Percentiles rank a stretch among this genome's conserved stretches.
phyloP scores from a whole-genome alignment of 2,113 vertebrate genomes.

The Morone chrysops region DNA sequence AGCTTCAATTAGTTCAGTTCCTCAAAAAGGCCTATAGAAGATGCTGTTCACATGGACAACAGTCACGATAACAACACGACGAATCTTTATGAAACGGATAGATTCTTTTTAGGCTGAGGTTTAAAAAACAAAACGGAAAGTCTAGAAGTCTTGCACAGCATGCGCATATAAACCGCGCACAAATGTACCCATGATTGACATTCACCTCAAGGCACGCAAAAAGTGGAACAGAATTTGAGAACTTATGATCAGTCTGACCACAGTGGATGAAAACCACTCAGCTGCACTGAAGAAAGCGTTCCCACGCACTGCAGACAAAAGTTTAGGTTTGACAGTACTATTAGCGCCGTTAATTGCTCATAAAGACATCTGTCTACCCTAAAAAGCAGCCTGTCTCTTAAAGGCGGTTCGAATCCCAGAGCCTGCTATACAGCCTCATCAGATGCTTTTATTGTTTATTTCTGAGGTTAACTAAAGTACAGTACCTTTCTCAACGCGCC shows the following conservation, averaged over 20 bases:
- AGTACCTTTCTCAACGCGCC: slow-evolving; percentile 44
- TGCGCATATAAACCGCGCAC: neutral
- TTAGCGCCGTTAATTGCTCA: neutral
- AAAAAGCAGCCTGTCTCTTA: neutral
- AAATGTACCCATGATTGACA: neutral
- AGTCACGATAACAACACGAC: no score
- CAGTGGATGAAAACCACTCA: neutral
- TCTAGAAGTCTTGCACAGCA: neutral
- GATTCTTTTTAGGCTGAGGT: no score
- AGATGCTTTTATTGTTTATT: neutral
- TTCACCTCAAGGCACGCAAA: neutral
- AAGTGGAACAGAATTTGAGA: neutral
- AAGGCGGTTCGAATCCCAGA: neutral
- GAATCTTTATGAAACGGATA: no score
- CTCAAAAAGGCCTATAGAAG: neutral
- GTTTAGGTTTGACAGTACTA: no score
- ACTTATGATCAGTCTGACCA: neutral
- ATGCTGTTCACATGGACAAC: neutral
- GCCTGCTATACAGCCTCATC: fast-evolving
- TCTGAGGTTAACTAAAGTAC: neutral
- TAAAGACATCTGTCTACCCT: neutral
- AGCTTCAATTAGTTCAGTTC: neutral
- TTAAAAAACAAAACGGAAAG: neutral
- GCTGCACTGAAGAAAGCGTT: neutral
- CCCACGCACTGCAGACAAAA: neutral